These are phyloP conservation scores for Mellivora capensis DNA, from an alignment of 2,113 vertebrate genomes.

Conservation along the genomic window DNA sequence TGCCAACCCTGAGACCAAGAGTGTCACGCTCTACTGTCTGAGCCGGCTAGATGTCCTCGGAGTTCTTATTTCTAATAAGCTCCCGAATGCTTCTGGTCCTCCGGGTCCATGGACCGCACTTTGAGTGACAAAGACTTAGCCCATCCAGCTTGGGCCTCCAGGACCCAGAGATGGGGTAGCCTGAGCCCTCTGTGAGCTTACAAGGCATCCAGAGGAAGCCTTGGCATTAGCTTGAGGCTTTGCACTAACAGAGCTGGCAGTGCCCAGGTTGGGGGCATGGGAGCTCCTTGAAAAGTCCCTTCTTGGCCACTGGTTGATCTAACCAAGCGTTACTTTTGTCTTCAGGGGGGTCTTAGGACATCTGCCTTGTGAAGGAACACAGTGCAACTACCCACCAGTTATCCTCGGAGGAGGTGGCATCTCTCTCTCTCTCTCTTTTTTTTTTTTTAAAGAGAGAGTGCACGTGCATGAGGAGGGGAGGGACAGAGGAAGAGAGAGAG, in stretches of 20 bases:
- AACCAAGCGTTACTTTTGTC: not conserved
- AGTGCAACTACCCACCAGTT: not conserved
- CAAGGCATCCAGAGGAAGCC: not conserved
- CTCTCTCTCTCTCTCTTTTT: too few species aligned
- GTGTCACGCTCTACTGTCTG: not conserved
- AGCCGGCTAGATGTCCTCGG: not conserved
- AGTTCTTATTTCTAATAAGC: not conserved
- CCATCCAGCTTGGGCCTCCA: not conserved
- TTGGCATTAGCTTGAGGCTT: not conserved
- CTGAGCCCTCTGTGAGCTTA: not conserved
- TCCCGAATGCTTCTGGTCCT: not conserved
- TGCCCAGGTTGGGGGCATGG: not conserved
- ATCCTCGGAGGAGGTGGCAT: not conserved
- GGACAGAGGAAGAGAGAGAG: not conserved
- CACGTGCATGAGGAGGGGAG: not conserved
- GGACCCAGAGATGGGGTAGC: not conserved
- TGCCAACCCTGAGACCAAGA: not conserved
- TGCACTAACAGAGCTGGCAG: not conserved
- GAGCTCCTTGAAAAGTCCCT: not conserved
- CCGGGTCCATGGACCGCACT: not conserved
- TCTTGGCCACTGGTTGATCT: not conserved
- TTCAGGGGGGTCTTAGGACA: not conserved
- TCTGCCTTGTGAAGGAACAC: not conserved
- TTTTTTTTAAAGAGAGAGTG: not conserved
- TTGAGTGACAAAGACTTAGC: not conserved